phyloP scores from a whole-genome alignment of 2,113 vertebrate genomes.

The Nanger granti region DNA sequence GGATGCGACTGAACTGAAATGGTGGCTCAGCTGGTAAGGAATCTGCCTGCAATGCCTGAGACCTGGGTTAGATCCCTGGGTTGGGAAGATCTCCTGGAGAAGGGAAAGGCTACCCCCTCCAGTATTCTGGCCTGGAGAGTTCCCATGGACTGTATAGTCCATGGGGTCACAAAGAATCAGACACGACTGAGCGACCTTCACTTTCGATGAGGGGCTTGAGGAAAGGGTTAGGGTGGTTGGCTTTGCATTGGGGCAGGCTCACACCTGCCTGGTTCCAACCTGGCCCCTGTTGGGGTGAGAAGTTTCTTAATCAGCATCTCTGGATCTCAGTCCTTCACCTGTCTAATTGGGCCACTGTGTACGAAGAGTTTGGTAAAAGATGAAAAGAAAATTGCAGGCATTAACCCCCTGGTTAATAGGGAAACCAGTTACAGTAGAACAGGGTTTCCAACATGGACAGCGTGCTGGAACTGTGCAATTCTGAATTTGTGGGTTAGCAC shows the following conservation, averaged over 20 bases:
- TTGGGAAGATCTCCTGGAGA: background rate
- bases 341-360: background rate
- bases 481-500: background rate
- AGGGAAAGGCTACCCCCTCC: background rate
- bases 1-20: fast-evolving
- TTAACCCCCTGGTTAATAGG: background rate
- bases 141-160: background rate
- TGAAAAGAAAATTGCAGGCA: background rate
- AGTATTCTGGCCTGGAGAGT: background rate
- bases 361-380: background rate
- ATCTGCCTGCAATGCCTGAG: background rate
- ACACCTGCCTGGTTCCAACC: background rate
- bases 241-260: background rate
- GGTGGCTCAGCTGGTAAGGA: background rate
- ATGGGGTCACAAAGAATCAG: background rate
- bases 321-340: background rate
- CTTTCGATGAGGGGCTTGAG: fast-evolving
- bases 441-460: background rate
- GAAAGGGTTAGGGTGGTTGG: background rate
- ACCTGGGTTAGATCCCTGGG: background rate
- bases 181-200: background rate
- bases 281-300: background rate
- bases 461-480: background rate
- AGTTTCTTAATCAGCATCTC: background rate
- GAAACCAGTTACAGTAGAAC: background rate